phyloP scores from a whole-genome alignment of 2,797 vertebrate species.

The Phoebastria nigripes region DNA sequence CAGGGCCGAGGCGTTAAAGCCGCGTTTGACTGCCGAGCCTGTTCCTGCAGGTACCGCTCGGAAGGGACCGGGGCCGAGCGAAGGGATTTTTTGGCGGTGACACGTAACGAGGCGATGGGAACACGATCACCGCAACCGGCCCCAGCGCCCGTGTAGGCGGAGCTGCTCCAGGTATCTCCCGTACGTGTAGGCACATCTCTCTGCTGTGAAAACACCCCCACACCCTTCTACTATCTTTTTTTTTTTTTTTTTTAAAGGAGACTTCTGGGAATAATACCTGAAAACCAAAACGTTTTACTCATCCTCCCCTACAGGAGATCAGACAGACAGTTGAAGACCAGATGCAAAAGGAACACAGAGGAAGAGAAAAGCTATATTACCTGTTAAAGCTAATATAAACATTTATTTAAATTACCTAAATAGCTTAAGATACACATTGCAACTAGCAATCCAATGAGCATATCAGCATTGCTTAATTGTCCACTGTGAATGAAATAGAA shows the following conservation, averaged over 20 bases:
- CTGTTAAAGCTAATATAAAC: background rate
- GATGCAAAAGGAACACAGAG: background rate
- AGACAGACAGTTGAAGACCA: background rate
- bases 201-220: background rate
- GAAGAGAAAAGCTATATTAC: background rate
- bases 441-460: background rate
- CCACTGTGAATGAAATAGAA: accelerated
- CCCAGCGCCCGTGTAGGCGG: background rate
- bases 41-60: background rate
- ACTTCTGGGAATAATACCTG: background rate
- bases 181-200: accelerated
- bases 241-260: background rate
- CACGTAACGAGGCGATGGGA: accelerated
- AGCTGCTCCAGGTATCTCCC: background rate
- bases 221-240: background rate
- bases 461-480: background rate
- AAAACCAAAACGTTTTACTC: background rate
- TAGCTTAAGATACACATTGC: background rate
- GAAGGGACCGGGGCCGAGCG: background rate
- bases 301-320: background rate
- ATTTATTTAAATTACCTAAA: background rate
- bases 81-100: accelerated
- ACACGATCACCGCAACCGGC: accelerated
- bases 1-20: background rate
- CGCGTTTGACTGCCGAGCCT: accelerated